phyloP scores from a whole-genome alignment of 2,888 invertebrate species.

The Nomada fabriciana region DNA sequence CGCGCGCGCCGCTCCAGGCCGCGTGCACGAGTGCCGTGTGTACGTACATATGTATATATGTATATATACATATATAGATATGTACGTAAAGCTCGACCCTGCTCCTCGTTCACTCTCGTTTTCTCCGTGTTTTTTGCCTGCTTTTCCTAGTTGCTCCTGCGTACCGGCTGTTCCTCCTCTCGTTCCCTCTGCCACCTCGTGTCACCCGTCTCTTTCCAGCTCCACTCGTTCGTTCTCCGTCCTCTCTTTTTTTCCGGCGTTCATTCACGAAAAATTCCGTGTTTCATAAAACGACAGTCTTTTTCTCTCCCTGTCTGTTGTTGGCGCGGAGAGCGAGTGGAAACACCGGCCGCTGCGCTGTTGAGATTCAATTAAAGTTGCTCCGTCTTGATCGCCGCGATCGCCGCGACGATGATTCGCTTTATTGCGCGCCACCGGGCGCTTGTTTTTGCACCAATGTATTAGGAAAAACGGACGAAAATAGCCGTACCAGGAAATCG shows the following conservation, averaged over 20 bases:
- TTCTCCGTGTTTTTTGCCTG: conserved; percentile 61
- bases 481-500: conserved; percentile 54
- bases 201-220: conserved; percentile 24
- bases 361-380: conserved; percentile 54
- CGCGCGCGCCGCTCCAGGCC: conserved; percentile 61
- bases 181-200: conserved; percentile 15
- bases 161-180: conserved; percentile 43
- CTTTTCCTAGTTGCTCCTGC: conserved; percentile 65
- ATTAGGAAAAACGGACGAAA: conserved; percentile 53
- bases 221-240: conserved; percentile 30
- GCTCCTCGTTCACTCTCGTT: conserved; percentile 62
- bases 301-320: neutral
- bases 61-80: conserved; percentile 3
- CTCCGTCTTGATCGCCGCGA: conserved; percentile 9
- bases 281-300: conserved; percentile 49
- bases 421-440: conserved; percentile 40
- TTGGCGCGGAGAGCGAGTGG: conserved; percentile 18
- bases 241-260: conserved; percentile 34
- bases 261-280: conserved; percentile 64
- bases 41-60: neutral
- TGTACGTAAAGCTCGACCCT: conserved; percentile 51
- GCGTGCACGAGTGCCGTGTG: conserved; percentile 60
- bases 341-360: conserved; percentile 28
- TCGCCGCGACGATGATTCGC: conserved; percentile 41
- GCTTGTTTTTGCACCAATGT: conserved; percentile 21